Base-by-base conservation (phyloP, 2,113 vertebrate species). In the Cyanistes caeruleus region DNA sequence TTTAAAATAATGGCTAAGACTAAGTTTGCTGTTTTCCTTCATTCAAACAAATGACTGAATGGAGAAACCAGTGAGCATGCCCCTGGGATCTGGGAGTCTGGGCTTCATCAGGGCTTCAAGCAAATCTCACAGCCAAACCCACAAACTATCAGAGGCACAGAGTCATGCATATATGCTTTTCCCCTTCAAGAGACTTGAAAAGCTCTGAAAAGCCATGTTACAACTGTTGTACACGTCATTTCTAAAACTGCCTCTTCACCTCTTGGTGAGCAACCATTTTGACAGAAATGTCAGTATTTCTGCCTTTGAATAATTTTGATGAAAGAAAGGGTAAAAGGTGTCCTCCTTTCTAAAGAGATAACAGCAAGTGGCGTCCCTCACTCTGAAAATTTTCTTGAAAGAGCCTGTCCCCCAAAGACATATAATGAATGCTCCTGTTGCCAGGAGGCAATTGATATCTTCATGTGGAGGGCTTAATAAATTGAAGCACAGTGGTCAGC, bases 391-490 rank as follows among this genome's bases (percentile, higher is more conserved):
- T 72, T 91, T 80, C 59, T 90, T 70, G 41, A 35, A 95, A 65
- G 68, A 1, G 3, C 43, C 58, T 2, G 3, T 79, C n/a, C 52
- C 82, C 52, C 21, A 35, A 89, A 91, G 75, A 74, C 35, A 49
- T 83, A 62, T 67, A 89, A 82, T 79, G 65, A 89, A 89, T 69
- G 64, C 30, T 83, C n/a, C 62, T 46, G 62, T 96, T 96, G 79
- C 85, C 92, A 89, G 88, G 80, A 93, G 75, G 88, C 65, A 90
- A 93, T 81, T 87, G 97, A 93, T 93, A 89, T 87, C 76, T 92
- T 96, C 91, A 79, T 30, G 43, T 76, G 77, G 68, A 95, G 19
- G 72, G 56, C 65, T 86, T 93, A 80, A 91, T 90, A 96, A 81
- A 90, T 63, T 88, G 88, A 90, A 92, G 60, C 75, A 77, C 82